phyloP scores from a whole-genome alignment of 2,113 vertebrate species.

The Ceyx cyanopectus region DNA sequence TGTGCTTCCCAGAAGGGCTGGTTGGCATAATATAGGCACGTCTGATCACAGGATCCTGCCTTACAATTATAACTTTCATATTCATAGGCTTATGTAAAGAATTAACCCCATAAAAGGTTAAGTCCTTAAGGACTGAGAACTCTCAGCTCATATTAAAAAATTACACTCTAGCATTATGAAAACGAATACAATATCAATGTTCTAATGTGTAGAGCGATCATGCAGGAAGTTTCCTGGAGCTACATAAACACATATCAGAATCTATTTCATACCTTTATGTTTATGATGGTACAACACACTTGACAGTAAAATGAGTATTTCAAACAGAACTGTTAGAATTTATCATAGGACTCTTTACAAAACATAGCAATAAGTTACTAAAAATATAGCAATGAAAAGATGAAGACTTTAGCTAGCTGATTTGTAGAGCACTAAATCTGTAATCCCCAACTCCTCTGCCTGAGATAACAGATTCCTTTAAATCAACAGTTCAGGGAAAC shows the following conservation, averaged over 20 bases:
- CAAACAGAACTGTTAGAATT: background rate
- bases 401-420: no score
- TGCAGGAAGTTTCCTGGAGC: background rate
- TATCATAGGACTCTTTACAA: background rate
- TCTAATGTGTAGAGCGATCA: background rate
- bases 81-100: background rate
- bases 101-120: background rate
- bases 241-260: background rate
- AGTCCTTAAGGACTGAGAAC: background rate
- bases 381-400: no score
- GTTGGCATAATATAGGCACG: background rate
- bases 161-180: background rate
- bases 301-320: background rate
- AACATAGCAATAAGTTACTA: background rate
- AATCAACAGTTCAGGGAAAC: no score
- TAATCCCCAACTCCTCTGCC: no score
- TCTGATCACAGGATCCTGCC: background rate
- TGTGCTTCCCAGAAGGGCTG: background rate
- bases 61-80: background rate
- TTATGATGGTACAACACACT: background rate
- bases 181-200: background rate
- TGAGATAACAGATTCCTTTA: no score
- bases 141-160: background rate
- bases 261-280: background rate
- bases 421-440: no score